Conservation (phyloP, 2,888 invertebrate species). For the Abrostola tripartita region DNA sequence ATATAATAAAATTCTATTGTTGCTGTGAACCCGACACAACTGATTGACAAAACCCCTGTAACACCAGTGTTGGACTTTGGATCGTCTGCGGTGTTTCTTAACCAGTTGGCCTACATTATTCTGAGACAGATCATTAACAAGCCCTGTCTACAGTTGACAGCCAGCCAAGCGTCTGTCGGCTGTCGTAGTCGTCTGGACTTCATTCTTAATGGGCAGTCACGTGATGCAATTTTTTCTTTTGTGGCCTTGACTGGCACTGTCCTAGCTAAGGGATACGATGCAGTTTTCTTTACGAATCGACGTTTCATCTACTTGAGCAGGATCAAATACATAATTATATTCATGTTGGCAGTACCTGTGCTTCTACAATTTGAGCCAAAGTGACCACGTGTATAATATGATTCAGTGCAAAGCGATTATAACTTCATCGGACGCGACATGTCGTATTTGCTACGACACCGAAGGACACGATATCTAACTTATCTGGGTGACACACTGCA, state of each 20-base stretch:
- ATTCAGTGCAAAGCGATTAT: too few relatives aligned
- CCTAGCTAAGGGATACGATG: too few relatives aligned
- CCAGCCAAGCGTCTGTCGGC: slow-evolving; percentile 30
- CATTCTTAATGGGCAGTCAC: slow-evolving; percentile 26
- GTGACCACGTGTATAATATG: too few relatives aligned
- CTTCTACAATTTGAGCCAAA: too few relatives aligned
- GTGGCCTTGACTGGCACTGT: slow-evolving; percentile 26
- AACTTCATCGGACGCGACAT: too few relatives aligned
- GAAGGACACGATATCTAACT: too few relatives aligned
- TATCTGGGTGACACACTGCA: too few relatives aligned
- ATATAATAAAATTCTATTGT: not conserved
- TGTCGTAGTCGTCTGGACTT: slow-evolving; percentile 13
- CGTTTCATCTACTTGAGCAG: too few relatives aligned
- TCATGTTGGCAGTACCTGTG: too few relatives aligned
- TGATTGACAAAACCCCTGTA: not conserved
- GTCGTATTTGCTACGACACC: too few relatives aligned
- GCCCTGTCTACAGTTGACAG: slow-evolving; percentile 9
- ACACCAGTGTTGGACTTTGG: not conserved
- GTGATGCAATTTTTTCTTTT: slow-evolving; percentile 13
- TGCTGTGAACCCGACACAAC: not conserved
- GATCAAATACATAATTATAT: too few relatives aligned
- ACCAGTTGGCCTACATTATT: slow-evolving; percentile 13
- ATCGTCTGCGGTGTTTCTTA: slow-evolving; percentile 1
- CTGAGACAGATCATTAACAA: slow-evolving; percentile 16
- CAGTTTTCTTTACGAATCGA: too few relatives aligned